Conservation (phyloP, 2,888 invertebrate genomes). For the Anodontia alba region DNA sequence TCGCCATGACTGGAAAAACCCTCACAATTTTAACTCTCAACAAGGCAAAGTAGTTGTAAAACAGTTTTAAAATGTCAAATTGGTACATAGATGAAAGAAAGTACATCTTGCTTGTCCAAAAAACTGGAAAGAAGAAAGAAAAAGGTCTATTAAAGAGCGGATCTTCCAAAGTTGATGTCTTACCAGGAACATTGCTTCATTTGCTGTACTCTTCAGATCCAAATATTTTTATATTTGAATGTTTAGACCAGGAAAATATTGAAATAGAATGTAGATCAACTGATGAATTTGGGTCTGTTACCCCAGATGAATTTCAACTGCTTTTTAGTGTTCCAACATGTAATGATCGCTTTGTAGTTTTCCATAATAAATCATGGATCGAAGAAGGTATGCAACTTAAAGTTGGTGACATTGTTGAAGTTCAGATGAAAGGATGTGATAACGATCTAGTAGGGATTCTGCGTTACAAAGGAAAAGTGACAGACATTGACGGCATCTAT, state of each 20-base stretch:
- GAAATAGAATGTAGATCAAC: conserved; percentile 63
- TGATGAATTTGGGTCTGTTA: conserved; percentile 60
- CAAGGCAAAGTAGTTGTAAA: neutral
- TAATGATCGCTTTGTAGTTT: conserved; percentile 73
- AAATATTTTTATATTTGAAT: conserved; percentile 54
- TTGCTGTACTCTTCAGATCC: conserved; percentile 36
- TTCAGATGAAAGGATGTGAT: conserved; percentile 72
- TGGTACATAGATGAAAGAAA: neutral
- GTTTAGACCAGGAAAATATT: conserved; percentile 66
- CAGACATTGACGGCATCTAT: conserved; percentile 72
- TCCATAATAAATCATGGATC: conserved; percentile 71
- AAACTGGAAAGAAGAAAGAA: conserved; percentile 74
- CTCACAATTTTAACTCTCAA: neutral
- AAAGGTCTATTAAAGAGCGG: conserved; percentile 55
- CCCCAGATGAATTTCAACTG: conserved; percentile 57
- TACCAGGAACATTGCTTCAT: conserved; percentile 73
- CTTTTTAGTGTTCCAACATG: conserved; percentile 77
- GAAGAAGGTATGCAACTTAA: conserved; percentile 70
- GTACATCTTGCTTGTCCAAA: conserved; percentile 67
- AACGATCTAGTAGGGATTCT: conserved; percentile 70
- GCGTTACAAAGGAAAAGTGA: conserved; percentile 72
- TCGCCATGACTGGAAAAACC: conserved; percentile 9
- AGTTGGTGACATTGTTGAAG: conserved; percentile 71
- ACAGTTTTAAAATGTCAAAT: neutral
- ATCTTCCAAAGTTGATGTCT: conserved; percentile 70